Conservation (phyloP, 2,888 invertebrate species). For the Lissocephala sabroskyi region DNA sequence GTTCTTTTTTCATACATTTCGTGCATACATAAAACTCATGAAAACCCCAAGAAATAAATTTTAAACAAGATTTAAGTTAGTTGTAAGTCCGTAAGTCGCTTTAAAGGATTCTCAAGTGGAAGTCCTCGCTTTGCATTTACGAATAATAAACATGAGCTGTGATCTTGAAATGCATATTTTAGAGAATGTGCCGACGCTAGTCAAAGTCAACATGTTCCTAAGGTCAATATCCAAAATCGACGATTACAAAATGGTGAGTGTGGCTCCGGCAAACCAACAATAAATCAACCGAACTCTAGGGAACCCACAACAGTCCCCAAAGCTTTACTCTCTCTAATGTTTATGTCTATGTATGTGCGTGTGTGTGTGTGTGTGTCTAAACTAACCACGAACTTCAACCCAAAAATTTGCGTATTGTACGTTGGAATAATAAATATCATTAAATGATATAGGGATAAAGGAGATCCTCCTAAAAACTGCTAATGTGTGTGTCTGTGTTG, state of each 20-base stretch:
- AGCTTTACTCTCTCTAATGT: slow-evolving; percentile 27
- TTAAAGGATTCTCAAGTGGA: too few species aligned
- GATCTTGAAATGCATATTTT: slow-evolving; percentile 69
- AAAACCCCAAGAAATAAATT: slow-evolving; percentile 14
- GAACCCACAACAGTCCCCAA: slow-evolving; percentile 20
- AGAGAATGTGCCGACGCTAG: slow-evolving; percentile 89
- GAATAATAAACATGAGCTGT: slow-evolving; percentile 22
- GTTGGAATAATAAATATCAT: too few species aligned
- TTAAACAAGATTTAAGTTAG: slow-evolving; percentile 20
- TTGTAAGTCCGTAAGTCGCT: too few species aligned
- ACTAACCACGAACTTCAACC: background rate
- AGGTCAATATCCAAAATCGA: slow-evolving; percentile 99
- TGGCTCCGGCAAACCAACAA: slow-evolving; percentile 14
- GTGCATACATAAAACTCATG: slow-evolving; percentile 55
- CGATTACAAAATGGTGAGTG: slow-evolving; percentile 99
- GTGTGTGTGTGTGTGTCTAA: slow-evolving; percentile 18
- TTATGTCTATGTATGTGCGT: slow-evolving; percentile 12
- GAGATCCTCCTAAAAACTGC: too few species aligned
- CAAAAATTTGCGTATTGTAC: too few species aligned
- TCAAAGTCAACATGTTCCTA: slow-evolving; percentile 95
- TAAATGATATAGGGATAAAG: too few species aligned
- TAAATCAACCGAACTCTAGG: slow-evolving; percentile 10
- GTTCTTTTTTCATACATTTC: slow-evolving; percentile 38
- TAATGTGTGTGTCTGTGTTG: too few species aligned
- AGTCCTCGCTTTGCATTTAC: background rate